Percentiles rank a stretch among this genome's conserved stretches.
Conservation (phyloP, 2,113 vertebrate genomes). For the Xiphorhynchus elegans region DNA sequence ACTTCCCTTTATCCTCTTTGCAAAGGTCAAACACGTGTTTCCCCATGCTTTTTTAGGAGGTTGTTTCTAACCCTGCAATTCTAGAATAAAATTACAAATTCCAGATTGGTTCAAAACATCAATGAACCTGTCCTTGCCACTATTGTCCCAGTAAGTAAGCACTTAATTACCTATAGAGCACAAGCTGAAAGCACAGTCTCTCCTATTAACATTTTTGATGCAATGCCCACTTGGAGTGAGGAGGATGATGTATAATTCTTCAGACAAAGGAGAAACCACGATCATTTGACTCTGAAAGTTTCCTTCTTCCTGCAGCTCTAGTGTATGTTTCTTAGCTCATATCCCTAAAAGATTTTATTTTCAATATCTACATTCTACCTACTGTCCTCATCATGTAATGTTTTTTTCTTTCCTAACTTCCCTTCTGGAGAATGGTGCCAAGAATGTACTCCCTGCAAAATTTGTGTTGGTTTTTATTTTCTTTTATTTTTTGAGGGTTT, state of each 20-base stretch:
- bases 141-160: background rate
- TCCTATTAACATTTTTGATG: constrained; percentile 43
- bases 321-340: constrained; percentile 2
- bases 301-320: constrained; percentile 2
- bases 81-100: background rate
- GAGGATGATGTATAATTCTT: constrained; percentile 15
- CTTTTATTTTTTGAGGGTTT: background rate
- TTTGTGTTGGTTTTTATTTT: background rate
- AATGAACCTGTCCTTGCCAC: background rate
- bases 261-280: background rate
- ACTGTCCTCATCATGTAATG: background rate
- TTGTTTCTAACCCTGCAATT: background rate
- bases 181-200: background rate
- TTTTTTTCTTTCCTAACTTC: constrained; percentile 1
- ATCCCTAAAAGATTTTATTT: constrained; percentile 19
- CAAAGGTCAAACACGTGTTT: background rate
- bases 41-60: background rate
- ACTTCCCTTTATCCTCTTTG: background rate
- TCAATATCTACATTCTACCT: background rate
- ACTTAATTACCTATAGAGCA: background rate
- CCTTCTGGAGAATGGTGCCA: background rate
- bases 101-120: background rate
- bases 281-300: constrained; percentile 10
- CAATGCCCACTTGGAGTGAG: constrained; percentile 1
- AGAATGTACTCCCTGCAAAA: background rate